Evolutionary conservation across 1,140 invertebrate species (phyloP), one percentile per base, ranked within the genome.

Genomic region (Cecropterus lyciades): DNA sequence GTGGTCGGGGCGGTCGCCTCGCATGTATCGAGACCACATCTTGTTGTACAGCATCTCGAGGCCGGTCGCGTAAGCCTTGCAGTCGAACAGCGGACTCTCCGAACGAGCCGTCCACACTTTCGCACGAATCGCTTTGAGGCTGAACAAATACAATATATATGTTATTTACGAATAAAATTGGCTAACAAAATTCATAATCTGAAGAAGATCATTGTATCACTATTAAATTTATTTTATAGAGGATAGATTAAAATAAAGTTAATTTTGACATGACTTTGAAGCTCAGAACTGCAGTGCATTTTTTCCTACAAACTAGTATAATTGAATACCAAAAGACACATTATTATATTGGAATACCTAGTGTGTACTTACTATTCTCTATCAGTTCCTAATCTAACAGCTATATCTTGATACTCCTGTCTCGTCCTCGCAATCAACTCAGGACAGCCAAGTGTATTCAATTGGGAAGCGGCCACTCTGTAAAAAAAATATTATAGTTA

Each of bases 401-500:
- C 98, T 83, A 99, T 99, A 56, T 98, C 96, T 91, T 99, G 97
- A 92, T 99, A 99, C 77, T 99, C 98, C 80, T 98, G 95, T 37
- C 96, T 93, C 13, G 96, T 97, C 62, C 95, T 94, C 1, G 99
- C 99, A 60, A 99, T 97, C 43, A 99, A 93, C 89, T 99, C 99
- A 0, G 98, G 98, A 87, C 97, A 98, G 15, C 99, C 99, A 17
- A 99, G 93, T 13, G 98, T 98, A 49, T 96, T 96, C 15, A 99
- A 93, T 87, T 99, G 99, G 67, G 98, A 99, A n/a, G 98, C 98
- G 15, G 99, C 99, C 30, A 99, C 99, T 76, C 99, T 95, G 75
- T 49, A 86, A 68, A 17, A 63, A 69, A 67, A 45, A 65, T 11
- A 60, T 30, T 30, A 63, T 17, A 24, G 11, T 37, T 11, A 11